Conservation (phyloP, 2,113 vertebrate genomes). For the Fulica atra region DNA sequence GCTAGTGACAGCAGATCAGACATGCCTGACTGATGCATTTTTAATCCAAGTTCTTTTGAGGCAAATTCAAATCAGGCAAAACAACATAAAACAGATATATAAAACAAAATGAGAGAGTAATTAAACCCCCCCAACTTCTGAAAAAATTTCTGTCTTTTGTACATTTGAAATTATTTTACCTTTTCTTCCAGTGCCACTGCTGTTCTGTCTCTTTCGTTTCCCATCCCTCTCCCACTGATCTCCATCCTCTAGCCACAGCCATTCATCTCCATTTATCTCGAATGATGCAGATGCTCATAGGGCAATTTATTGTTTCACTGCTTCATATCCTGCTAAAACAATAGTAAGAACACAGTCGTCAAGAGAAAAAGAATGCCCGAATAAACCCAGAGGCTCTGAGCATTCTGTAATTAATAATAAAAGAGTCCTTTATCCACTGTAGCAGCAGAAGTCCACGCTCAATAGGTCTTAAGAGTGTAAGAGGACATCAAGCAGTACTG, state of each 20-base stretch:
- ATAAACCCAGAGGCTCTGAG: not conserved
- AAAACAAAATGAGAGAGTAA: not conserved
- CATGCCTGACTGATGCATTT: not conserved
- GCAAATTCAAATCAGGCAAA: not conserved
- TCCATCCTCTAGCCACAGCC: not conserved
- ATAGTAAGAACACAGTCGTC: not conserved
- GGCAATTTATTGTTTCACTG: not conserved
- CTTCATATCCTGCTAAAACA: constrained; percentile 2
- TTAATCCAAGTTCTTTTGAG: not conserved
- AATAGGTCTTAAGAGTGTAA: not conserved
- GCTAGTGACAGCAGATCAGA: not conserved
- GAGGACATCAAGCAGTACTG: not conserved
- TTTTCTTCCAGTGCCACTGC: not conserved
- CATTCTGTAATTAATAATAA: not conserved
- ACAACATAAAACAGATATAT: not conserved
- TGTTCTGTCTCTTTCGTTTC: not conserved
- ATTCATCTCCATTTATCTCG: not conserved
- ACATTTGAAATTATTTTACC: not conserved
- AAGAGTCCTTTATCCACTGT: not conserved
- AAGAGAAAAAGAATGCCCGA: not conserved
- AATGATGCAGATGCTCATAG: not conserved
- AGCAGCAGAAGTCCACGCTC: not conserved
- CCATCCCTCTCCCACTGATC: not conserved
- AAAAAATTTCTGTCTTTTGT: not conserved
- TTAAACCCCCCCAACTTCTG: not conserved